A percentile compares a stretch with the other conserved stretches of the same genome.
These are phyloP conservation scores for Lamproptera curius DNA, from an alignment of 2,888 invertebrate genomes.

Conservation along the genomic window DNA sequence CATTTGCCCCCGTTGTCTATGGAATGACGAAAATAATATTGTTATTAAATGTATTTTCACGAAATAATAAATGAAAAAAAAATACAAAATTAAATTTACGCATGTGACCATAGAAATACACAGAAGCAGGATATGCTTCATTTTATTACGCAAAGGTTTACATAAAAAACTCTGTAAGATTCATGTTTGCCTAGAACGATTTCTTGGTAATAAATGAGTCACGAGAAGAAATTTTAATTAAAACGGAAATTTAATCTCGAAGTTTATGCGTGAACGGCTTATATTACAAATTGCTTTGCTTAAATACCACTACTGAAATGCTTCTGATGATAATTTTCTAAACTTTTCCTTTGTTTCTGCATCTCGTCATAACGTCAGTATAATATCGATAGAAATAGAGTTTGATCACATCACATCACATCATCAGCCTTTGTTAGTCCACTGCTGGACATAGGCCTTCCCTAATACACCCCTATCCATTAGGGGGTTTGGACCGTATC, in stretches of 20 bases:
- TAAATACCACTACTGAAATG: no score
- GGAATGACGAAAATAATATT: constrained; percentile 15
- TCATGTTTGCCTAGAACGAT: constrained; percentile 8
- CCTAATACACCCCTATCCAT: no score
- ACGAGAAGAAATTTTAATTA: constrained; percentile 39
- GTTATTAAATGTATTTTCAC: background rate
- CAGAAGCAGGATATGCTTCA: constrained; percentile 47
- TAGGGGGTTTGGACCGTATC: no score
- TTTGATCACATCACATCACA: no score
- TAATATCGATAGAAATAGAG: no score
- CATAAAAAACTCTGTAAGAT: constrained; percentile 3
- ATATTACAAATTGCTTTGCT: constrained; percentile 13
- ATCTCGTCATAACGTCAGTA: no score
- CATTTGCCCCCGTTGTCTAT: constrained; percentile 38
- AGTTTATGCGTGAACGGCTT: constrained; percentile 36
- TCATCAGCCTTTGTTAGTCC: no score
- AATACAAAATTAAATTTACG: constrained; percentile 37
- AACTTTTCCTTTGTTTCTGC: no score
- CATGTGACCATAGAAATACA: constrained; percentile 41
- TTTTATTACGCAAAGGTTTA: constrained; percentile 38
- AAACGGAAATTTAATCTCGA: constrained; percentile 37
- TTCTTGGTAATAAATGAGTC: constrained; percentile 9
- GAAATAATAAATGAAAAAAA: background rate
- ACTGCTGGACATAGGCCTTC: no score
- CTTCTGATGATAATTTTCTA: no score